These are phyloP conservation scores for Cephus cinctus DNA, from an alignment of 1,140 invertebrate genomes.

Conservation along the genomic window DNA sequence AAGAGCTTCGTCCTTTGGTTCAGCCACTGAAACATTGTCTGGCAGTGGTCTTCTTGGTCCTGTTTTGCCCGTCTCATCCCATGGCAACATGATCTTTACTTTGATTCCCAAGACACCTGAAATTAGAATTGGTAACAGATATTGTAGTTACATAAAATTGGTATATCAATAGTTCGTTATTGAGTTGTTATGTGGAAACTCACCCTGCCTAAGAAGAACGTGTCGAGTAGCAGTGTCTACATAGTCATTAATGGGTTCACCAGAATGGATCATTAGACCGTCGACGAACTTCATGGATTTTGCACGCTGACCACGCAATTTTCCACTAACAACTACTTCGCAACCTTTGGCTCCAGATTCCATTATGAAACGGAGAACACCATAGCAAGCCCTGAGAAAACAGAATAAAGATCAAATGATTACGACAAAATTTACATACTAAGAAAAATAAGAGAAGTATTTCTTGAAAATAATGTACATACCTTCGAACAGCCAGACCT, in stretches of 20 bases:
- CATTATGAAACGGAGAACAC: slow-evolving; percentile 99
- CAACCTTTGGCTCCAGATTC: slow-evolving; percentile 96
- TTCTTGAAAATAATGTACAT: too few species aligned
- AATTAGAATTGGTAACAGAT: too few species aligned
- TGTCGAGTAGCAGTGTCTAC: slow-evolving; percentile 98
- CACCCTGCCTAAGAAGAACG: slow-evolving; percentile 93
- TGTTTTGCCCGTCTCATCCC: slow-evolving; percentile 94
- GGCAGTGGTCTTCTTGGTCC: slow-evolving; percentile 97
- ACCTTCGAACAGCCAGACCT: slow-evolving; percentile 83
- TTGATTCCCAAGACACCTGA: slow-evolving; percentile 79
- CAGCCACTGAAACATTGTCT: slow-evolving; percentile 93
- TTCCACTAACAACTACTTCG: slow-evolving; percentile 98
- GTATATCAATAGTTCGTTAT: too few species aligned
- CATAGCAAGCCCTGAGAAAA: slow-evolving; percentile 89
- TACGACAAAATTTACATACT: too few species aligned
- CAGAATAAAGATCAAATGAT: background rate
- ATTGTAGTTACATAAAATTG: too few species aligned
- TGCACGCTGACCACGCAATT: slow-evolving; percentile 97
- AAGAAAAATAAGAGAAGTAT: too few species aligned
- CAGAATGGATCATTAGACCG: slow-evolving; percentile 99
- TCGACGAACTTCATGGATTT: slow-evolving; percentile 99
- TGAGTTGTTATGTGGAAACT: slow-evolving; percentile 1
- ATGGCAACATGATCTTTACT: slow-evolving; percentile 99
- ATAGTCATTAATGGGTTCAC: slow-evolving; percentile 97
- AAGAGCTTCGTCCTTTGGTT: slow-evolving; percentile 85